Base-by-base conservation (phyloP, 2,797 vertebrate genomes). In the Heliangelus exortis region DNA sequence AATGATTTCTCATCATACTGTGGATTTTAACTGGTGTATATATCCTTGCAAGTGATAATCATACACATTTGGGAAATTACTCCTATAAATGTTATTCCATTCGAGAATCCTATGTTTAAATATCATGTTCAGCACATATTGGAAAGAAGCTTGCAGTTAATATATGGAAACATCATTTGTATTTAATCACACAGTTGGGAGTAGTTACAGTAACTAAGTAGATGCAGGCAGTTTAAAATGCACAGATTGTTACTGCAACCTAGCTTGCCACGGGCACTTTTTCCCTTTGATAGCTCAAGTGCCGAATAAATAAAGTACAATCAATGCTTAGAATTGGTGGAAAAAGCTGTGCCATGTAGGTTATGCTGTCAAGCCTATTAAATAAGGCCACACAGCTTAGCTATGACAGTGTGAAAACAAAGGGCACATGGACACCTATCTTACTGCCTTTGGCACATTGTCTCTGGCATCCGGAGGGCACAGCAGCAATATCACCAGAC, bases 141-240 rank as follows among this genome's bases (percentile, higher is more conserved):
- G 92, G 84, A 92, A 95, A 93, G 81, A 87, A 43, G 61, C 36
- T 68, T 82, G 85, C 31, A 20, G 77, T 91, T 89, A 96, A 95
- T 96, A 80, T 75, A 95, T 82, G 96, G 95, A 95, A 96, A 92
- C 90, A 76, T 88, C 76, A 80, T 95, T 95, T 96, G 95, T 84
- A 85, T 96, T 96, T 96, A 95, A 97, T 94, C 96, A 95, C 3
- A 2, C 92, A 74, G 69, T 90, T 66, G 93, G 96, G 96, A 96
- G 93, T 92, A 83, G 78, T 89, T 82, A 84, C 22, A 85, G 77
- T 83, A 87, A 89, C 95, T 94, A 92, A 96, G 93, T 96, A 97
- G 92, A 97, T 88, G 93, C 91, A 93, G 91, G 51, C 90, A 75
- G 76, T 91, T 97, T 96, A 96, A 97, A 96, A 97, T 95, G 96